Evolutionary conservation across 2,888 invertebrate species (phyloP).

Genomic region (Microctonus brassicae): DNA sequence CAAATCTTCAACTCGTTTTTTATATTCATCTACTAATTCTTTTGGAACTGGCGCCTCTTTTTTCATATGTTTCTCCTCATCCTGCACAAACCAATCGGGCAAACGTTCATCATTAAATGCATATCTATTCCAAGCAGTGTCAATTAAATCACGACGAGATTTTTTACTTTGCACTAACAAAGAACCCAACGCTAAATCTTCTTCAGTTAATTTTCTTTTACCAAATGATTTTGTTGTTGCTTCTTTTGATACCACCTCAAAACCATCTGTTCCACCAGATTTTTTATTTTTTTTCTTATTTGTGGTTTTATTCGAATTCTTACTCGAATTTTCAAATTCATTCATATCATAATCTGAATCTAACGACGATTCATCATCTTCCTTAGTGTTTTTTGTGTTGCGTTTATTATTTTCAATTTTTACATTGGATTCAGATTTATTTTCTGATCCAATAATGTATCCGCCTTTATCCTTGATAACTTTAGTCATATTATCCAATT

Average conservation of each 20-base stretch:
- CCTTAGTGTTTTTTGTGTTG: constrained; percentile 34
- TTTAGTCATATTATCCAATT: constrained; percentile 84
- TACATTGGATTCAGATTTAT: constrained; percentile 53
- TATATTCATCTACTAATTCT: constrained; percentile 88
- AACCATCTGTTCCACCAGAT: constrained; percentile 73
- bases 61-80: constrained; percentile 92
- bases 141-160: constrained; percentile 88
- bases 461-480: constrained; percentile 80
- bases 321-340: constrained; percentile 25
- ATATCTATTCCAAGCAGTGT: constrained; percentile 94
- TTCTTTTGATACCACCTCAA: constrained; percentile 78
- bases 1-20: constrained; percentile 84
- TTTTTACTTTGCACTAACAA: constrained; percentile 92
- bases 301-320: no score
- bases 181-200: constrained; percentile 93
- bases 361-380: constrained; percentile 48
- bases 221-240: constrained; percentile 73
- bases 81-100: constrained; percentile 96
- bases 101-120: constrained; percentile 91
- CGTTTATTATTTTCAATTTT: constrained; percentile 44
- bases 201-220: constrained; percentile 82
- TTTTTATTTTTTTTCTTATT: constrained; percentile 57
- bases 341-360: constrained; percentile 72
- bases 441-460: constrained; percentile 38
- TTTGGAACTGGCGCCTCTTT: constrained; percentile 88